phyloP scores from a whole-genome alignment of 1,140 invertebrate genomes.

The Leucophenga varia region DNA sequence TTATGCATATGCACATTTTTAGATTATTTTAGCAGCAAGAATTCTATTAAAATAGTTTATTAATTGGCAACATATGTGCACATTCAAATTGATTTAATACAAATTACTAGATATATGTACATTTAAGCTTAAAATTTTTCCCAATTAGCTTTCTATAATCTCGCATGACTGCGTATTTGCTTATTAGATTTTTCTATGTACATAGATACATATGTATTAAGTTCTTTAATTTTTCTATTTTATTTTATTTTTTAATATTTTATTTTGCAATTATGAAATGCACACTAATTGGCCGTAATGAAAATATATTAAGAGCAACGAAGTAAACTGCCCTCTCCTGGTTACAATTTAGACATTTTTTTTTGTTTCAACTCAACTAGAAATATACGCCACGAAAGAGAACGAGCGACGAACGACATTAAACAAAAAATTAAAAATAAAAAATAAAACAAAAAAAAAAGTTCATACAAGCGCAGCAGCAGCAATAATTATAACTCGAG shows the following conservation, averaged over 20 bases:
- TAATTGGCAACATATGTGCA: not conserved
- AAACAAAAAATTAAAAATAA: no score
- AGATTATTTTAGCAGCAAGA: no score
- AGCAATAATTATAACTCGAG: constrained; percentile 53
- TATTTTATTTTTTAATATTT: constrained; percentile 26
- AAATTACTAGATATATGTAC: no score
- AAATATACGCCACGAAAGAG: constrained; percentile 5
- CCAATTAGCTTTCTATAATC: no score
- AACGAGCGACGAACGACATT: constrained; percentile 35
- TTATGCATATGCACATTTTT: constrained; percentile 1
- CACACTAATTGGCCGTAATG: constrained; percentile 54
- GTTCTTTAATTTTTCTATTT: no score
- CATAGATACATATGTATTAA: no score
- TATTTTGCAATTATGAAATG: constrained; percentile 56
- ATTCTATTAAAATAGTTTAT: constrained; percentile 21
- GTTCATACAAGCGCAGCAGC: constrained; percentile 25
- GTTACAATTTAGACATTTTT: no score
- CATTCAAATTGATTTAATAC: no score
- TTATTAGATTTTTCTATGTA: no score
- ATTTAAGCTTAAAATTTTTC: no score
- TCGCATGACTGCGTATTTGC: no score
- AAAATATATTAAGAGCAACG: constrained; percentile 27
- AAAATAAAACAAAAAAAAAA: constrained; percentile 42
- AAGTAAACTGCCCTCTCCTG: no score
- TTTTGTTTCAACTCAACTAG: constrained; percentile 4